Conservation (phyloP, 2,113 vertebrate genomes). For the Lamprotornis superbus region DNA sequence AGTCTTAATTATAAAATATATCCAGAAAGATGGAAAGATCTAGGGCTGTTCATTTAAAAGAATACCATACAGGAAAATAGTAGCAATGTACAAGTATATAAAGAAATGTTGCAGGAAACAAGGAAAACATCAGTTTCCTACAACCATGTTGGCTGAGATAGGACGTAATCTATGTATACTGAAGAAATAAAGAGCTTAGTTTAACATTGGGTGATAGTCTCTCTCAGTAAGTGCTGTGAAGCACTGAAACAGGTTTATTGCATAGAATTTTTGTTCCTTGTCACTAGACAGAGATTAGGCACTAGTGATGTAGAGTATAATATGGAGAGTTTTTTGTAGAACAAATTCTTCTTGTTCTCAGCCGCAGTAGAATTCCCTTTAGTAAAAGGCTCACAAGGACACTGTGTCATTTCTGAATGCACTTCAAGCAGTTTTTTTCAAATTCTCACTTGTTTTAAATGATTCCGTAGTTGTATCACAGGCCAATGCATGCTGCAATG, state of each 20-base stretch:
- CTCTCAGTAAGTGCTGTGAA: not conserved
- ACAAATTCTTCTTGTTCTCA: not conserved
- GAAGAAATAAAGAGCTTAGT: not conserved
- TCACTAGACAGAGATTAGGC: not conserved
- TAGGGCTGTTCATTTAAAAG: not conserved
- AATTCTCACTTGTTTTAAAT: not conserved
- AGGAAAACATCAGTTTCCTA: not conserved
- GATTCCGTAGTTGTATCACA: not conserved
- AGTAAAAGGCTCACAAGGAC: not conserved
- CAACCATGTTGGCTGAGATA: not conserved
- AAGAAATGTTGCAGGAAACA: not conserved
- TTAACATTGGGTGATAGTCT: not conserved
- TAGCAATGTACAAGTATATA: not conserved
- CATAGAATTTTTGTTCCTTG: not conserved
- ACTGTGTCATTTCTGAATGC: not conserved
- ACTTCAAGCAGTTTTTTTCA: not conserved
- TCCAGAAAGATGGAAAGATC: not conserved
- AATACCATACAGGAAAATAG: not conserved
- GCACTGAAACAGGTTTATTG: not conserved
- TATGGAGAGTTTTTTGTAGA: not conserved
- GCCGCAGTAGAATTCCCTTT: not conserved
- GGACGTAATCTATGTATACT: fast-evolving
- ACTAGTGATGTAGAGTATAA: not conserved
- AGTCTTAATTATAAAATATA: not conserved
- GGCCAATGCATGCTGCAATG: not conserved